Evolutionary conservation across 1,140 invertebrate species (phyloP), one percentile per base, ranked within the genome.

Genomic region (Apis florea): DNA sequence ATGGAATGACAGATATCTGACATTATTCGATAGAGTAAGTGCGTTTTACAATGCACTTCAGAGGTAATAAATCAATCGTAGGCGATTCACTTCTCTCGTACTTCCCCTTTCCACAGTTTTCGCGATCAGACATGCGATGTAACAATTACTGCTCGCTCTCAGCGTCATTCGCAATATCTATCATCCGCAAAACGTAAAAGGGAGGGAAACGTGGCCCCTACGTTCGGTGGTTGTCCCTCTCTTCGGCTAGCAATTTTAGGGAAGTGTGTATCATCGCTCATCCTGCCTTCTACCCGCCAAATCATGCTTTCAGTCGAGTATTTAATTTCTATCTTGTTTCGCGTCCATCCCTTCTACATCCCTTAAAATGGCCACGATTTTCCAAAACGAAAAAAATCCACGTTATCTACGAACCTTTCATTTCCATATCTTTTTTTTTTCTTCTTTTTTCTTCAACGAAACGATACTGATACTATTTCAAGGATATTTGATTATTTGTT

Each of bases 121-220:
- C 85, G 74, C 75, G 88, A 89, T 90, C 88, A 87, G 86, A 91
- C 90, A 91, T 90, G 89, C 90, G 87, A 91, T 90, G 87, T 90
- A 90, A 91, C 90, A 91, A 91, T 91, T 91, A 91, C 88, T 83
- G 82, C 67, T 82, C 82, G 84, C 85, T 85, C 81, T 79, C 83
- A 83, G 70, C 83, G 86, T 91, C 83, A 83, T 75, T 90, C 85
- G 69, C 83, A 90, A 90, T 90, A 90, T 90, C 89, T 85, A 91
- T 91, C 84, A 89, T 79, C 59, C 82, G 76, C 83, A 63, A 73
- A 88, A 78, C 86, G 70, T 70, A 56, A 85, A n/a, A 87, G 86
- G 85, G 86, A 79, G 78, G 74, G 31, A 40, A 79, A 75, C 85
- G 58, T 64, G 61, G 70, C 71, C 31, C 47, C 75, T 54, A 75